phyloP scores from a whole-genome alignment of 2,888 invertebrate genomes.

The Drosophila lacicola region DNA sequence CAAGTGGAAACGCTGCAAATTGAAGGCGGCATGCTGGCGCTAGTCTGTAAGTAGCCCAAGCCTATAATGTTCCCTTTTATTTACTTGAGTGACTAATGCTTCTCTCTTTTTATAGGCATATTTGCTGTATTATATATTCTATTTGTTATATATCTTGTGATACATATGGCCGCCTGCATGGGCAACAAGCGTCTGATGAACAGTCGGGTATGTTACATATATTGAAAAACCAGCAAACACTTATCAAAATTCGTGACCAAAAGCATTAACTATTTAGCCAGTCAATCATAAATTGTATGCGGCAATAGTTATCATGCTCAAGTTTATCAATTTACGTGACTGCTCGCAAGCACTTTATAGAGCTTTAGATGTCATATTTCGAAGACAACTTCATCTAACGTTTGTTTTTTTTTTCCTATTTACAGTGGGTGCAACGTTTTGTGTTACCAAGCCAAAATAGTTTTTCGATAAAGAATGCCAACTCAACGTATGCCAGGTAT shows the following conservation, averaged over 20 bases:
- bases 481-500: constrained; percentile 88
- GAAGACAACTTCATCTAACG: constrained; percentile 38
- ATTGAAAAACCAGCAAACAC: constrained; percentile 4
- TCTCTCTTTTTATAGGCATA: constrained; percentile 82
- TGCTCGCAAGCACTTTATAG: constrained; percentile 22
- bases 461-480: constrained; percentile 86
- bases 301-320: constrained; percentile 23
- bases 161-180: constrained; percentile 90
- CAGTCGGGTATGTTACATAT: constrained; percentile 85
- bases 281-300: constrained; percentile 46
- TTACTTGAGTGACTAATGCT: constrained; percentile 1
- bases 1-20: constrained; percentile 86
- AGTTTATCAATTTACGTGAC: constrained; percentile 75
- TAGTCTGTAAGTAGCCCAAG: constrained; percentile 83
- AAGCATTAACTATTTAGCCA: constrained; percentile 26
- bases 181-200: constrained; percentile 86
- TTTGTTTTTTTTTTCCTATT: constrained; percentile 31
- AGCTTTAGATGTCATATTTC: constrained; percentile 38
- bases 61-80: not conserved
- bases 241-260: constrained; percentile 50
- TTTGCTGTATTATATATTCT: constrained; percentile 89
- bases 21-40: constrained; percentile 85
- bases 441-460: constrained; percentile 86
- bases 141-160: constrained; percentile 90
- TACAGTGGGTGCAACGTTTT: constrained; percentile 87